Evolutionary conservation across 2,797 vertebrate genomes (phyloP).

Genomic region (Antennarius maculatus): DNA sequence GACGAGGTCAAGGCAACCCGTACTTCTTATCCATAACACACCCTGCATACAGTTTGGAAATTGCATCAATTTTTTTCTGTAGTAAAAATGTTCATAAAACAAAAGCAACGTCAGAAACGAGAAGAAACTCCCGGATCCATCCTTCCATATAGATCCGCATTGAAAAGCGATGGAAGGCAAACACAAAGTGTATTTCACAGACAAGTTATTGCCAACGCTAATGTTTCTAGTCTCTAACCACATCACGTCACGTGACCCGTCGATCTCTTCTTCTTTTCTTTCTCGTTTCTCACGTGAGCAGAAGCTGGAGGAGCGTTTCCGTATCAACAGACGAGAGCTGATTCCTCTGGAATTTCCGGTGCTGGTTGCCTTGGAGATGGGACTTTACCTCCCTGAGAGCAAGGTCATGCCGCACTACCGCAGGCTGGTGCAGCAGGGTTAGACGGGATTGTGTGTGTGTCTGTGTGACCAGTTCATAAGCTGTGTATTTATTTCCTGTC

Average conservation of each 20-base stretch:
- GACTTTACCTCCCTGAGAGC: constrained; percentile 94
- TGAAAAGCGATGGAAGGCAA: too few relatives aligned
- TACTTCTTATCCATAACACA: too few relatives aligned
- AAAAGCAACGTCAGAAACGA: too few relatives aligned
- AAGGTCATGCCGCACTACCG: constrained; percentile 98
- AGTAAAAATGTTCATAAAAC: too few relatives aligned
- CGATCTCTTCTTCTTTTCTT: not conserved
- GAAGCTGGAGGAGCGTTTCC: constrained; percentile 97
- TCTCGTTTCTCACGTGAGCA: constrained; percentile 52
- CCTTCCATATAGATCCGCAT: too few relatives aligned
- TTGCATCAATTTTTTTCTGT: too few relatives aligned
- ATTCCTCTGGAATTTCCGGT: constrained; percentile 94
- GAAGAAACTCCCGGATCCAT: too few relatives aligned
- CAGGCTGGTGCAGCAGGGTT: constrained; percentile 92
- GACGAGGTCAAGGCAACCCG: too few relatives aligned
- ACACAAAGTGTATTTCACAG: too few relatives aligned
- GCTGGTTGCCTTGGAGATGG: constrained; percentile 97
- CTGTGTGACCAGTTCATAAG: constrained; percentile 45
- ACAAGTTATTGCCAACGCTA: too few relatives aligned
- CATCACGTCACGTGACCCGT: not conserved
- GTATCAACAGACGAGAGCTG: constrained; percentile 93
- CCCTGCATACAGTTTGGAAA: too few relatives aligned
- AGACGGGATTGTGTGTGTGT: constrained; percentile 38
- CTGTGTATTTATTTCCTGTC: constrained; percentile 54
- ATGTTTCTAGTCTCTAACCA: not conserved